Conservation (phyloP, 1,140 invertebrate species). For the Trigoniulus corallinus region DNA sequence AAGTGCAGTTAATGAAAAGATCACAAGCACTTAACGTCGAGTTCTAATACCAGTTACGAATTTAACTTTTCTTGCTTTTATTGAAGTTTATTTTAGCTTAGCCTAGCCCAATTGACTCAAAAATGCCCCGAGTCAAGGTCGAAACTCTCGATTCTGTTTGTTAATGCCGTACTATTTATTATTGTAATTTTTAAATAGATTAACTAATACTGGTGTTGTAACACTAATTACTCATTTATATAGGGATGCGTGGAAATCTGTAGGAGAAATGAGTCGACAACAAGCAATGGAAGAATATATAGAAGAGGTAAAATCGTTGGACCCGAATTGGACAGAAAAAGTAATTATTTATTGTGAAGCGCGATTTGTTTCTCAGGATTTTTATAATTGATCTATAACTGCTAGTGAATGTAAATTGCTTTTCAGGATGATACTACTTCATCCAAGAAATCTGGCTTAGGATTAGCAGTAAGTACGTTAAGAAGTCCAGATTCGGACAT, state of each 20-base stretch:
- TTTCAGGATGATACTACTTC: no score
- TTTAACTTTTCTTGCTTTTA: no score
- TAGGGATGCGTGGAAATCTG: background rate
- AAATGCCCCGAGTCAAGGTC: background rate
- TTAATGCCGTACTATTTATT: background rate
- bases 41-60: no score
- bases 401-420: no score
- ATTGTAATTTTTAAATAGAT: background rate
- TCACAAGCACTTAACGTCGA: no score
- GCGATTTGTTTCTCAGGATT: no score
- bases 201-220: background rate
- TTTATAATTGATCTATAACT: no score
- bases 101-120: no score
- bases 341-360: background rate
- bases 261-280: background rate
- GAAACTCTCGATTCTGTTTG: background rate
- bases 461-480: background rate
- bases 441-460: background rate
- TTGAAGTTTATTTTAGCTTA: no score
- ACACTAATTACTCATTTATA: background rate
- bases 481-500: background rate
- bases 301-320: background rate
- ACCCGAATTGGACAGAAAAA: background rate
- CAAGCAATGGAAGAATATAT: conserved; percentile 3
- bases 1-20: background rate